These are phyloP conservation scores for Meghimatium bilineatum DNA, from an alignment of 2,888 invertebrate species.

Conservation along the genomic window DNA sequence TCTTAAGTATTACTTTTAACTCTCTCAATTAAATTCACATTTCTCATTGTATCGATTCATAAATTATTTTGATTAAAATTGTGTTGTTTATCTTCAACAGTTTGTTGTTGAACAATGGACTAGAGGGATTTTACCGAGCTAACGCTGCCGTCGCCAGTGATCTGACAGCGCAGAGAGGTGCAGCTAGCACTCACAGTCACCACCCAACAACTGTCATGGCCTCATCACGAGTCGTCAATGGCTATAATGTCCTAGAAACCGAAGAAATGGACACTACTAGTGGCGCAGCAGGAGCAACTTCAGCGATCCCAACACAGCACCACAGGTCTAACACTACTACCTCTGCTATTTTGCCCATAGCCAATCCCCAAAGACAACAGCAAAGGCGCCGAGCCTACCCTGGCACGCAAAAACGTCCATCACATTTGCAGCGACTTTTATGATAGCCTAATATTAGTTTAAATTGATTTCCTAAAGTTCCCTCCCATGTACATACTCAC, in stretches of 20 bases:
- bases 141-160: constrained; percentile 56
- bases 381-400: constrained; percentile 66
- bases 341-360: constrained; percentile 46
- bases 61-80: not conserved
- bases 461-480: not conserved
- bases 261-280: constrained; percentile 49
- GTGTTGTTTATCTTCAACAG: not conserved
- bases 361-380: constrained; percentile 52
- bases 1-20: not conserved
- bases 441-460: constrained; percentile 36
- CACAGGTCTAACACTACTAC: constrained; percentile 69
- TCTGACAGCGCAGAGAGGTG: constrained; percentile 33
- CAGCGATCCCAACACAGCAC: constrained; percentile 53
- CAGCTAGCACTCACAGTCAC: constrained; percentile 20
- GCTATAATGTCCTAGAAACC: constrained; percentile 44
- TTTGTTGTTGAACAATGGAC: constrained; percentile 43
- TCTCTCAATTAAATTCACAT: too few species aligned
- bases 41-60: too few species aligned
- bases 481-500: not conserved
- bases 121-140: constrained; percentile 53
- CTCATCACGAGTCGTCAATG: constrained; percentile 47
- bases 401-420: constrained; percentile 65
- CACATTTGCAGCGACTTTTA: constrained; percentile 69
- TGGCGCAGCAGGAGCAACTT: constrained; percentile 21
- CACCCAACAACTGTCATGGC: constrained; percentile 46